Conservation (phyloP, 2,797 vertebrate genomes). For the Decapterus maruadsi region DNA sequence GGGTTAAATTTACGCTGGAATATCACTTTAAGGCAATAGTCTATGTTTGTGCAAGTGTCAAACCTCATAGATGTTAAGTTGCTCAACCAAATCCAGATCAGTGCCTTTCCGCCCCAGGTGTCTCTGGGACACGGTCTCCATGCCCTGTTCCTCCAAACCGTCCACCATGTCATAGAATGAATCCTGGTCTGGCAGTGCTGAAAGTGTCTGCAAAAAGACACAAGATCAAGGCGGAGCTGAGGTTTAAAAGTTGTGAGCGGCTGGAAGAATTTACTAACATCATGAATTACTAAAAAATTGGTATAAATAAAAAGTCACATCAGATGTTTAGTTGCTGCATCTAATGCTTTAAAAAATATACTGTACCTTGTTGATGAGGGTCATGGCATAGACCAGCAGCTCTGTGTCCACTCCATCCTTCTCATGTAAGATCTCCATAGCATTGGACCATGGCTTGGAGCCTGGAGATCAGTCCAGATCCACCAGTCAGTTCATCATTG, state of each 20-base stretch:
- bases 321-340: background rate
- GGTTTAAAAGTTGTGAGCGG: background rate
- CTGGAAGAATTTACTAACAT: no score
- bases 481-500: slow-evolving; percentile 1
- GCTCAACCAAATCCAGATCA: slow-evolving; percentile 94
- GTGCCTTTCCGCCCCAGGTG: slow-evolving; percentile 93
- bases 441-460: slow-evolving; percentile 90
- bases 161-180: slow-evolving; percentile 96
- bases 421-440: slow-evolving; percentile 95
- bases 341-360: background rate
- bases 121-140: slow-evolving; percentile 90
- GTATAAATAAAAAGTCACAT: background rate
- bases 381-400: slow-evolving; percentile 94
- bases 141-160: slow-evolving; percentile 94
- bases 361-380: slow-evolving; percentile 95
- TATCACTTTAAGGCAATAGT: no score
- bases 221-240: background rate
- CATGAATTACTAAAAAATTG: background rate
- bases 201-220: slow-evolving; percentile 86
- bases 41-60: background rate
- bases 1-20: no score
- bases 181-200: slow-evolving; percentile 94
- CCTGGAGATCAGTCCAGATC: slow-evolving; percentile 80
- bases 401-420: slow-evolving; percentile 97
- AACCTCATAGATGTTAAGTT: slow-evolving; percentile 98